Evolutionary conservation across 2,888 invertebrate genomes (phyloP).

Genomic region (Apotomis betuletana): DNA sequence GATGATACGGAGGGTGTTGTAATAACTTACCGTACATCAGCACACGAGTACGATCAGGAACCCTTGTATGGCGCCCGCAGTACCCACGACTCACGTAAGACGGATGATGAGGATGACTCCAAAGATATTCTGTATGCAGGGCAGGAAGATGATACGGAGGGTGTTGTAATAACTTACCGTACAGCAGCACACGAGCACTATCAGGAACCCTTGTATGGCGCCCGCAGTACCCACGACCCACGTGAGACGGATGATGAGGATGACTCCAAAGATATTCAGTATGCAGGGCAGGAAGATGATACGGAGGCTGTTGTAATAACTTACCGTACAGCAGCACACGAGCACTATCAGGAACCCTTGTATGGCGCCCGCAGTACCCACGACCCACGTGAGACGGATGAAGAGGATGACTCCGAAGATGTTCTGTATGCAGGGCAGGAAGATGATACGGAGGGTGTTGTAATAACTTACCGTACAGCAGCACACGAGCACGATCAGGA

Average conservation of each 20-base stretch:
- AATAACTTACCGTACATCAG: constrained; percentile 94
- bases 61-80: constrained; percentile 96
- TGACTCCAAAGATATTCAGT: constrained; percentile 99
- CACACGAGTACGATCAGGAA: constrained; percentile 98
- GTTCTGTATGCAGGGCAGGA: constrained; percentile 97
- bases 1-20: constrained; percentile 73
- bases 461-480: constrained; percentile 94
- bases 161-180: constrained; percentile 87
- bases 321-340: constrained; percentile 97
- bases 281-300: constrained; percentile 97
- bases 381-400: constrained; percentile 99
- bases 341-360: constrained; percentile 97
- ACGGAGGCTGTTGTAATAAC: constrained; percentile 57
- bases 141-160: constrained; percentile 59
- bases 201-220: constrained; percentile 95
- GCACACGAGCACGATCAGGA: constrained; percentile 97
- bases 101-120: constrained; percentile 99
- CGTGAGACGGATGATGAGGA: constrained; percentile 99
- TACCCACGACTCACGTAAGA: constrained; percentile 99
- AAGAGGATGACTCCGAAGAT: constrained; percentile 99
- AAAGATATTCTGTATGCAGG: constrained; percentile 99
- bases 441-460: no score
- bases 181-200: constrained; percentile 97
- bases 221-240: constrained; percentile 99
- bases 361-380: constrained; percentile 98